Evolutionary conservation across 2,888 invertebrate genomes (phyloP), one percentile per base, ranked within the genome.

Genomic region (Dicyrtomina minuta): DNA sequence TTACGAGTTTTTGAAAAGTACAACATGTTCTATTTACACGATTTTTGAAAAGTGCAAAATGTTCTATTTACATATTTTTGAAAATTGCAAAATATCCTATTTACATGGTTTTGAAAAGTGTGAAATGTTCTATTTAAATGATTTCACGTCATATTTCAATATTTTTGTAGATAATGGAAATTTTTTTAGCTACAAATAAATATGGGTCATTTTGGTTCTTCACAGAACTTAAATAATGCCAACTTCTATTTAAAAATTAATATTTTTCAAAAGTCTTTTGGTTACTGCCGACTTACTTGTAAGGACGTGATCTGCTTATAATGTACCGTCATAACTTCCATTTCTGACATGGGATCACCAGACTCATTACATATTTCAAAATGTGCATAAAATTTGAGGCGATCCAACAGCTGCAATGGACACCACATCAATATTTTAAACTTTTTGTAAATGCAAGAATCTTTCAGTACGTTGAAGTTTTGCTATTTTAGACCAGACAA

Each of bases 301-400:
- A 99, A 84, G 0, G 92, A 91, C 1, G 92, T 93, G 49, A 99
- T 94, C 82, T 90, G 90, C 27, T 92, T 88, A 81, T 98, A 99
- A 82, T 99, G 99, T 33, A 91, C 84, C 79, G 93, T 88, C 43
- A 93, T 93, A 89, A 98, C 95, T 79, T 97, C 94, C 73, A 92
- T 89, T 80, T 97, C 94, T 0, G 91, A 92, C 77, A 98, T 85
- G 0, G 96, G 92, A 81, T 96, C 96, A 0, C 98, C 98, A 0
- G 92, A 91, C 79, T 92, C 91, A 80, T 99, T 98, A 82, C 93
- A 95, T 74, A 99, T 99, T 84, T 99, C 99, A 83, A 99, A 99
- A 71, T 93, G 88, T 0, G 93, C 89, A 82, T 99, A 99, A 81
- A 98, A 97, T 81, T 94, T 94, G 65, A 99, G 83, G 90, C 96